Base-by-base conservation (phyloP, 2,797 vertebrate genomes). In the Tinamus major region DNA sequence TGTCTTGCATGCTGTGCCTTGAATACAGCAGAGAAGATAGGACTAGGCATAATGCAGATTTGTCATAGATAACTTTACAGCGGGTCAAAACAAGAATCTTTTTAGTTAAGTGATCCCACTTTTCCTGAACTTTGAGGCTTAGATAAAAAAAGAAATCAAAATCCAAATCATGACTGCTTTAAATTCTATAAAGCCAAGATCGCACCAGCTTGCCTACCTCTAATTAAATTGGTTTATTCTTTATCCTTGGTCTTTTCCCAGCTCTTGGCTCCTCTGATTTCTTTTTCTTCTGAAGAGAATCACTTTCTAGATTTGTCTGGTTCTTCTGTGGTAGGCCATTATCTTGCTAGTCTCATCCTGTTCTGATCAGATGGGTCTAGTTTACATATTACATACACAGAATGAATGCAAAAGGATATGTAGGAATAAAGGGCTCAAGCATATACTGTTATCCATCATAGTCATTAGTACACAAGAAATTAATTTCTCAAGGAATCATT, bases 41-140 rank as follows among this genome's bases (percentile, higher is more conserved):
- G 12, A 49, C 11, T 75, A 91, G 35, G 42, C 79, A 89, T 10
- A 44, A 37, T 44, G 35, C 67, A 90, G 92, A 92, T 95, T 86
- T 79, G 41, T 33, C 77, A 19, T 6, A 88, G 89, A 89, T 92
- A 95, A 87, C 74, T 42, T 61, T 71, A 69, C 85, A 93, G 67
- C 21, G 19, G 87, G 89, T 92, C 91, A 95, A 93, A 95, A 91
- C 85, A 91, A 74, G 90, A 94, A 81, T 21, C 9, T 56, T 44
- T 71, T 41, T 76, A 79, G 67, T 56, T 35, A 20, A 91, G 55
- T 7, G 17, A 89, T 81, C 46, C 69, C 89, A 7, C 42, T 87
- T 44, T 44, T 31, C 82, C 74, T 81, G 33, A 86, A 39, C 63
- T 72, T 89, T 31, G 16, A 69, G 84, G 62, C 39, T 89, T 61